Evolutionary conservation across 2,113 vertebrate genomes (phyloP).

Genomic region (Oreotrochilus melanogaster): DNA sequence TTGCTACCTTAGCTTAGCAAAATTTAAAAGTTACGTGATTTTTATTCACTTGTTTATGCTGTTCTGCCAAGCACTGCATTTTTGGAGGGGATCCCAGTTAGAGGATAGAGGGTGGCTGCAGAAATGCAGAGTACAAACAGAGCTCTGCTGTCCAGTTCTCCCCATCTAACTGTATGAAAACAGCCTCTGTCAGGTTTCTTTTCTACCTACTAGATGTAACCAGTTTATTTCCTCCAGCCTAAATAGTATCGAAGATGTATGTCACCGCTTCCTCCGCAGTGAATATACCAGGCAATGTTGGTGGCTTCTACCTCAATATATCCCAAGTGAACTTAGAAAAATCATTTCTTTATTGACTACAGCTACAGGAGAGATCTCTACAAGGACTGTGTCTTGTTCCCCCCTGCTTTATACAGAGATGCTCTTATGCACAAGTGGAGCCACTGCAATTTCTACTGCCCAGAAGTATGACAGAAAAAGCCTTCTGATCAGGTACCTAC

Average conservation of each 20-base stretch:
- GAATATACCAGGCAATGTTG: not conserved
- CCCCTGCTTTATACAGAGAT: not conserved
- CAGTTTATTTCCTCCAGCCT: not conserved
- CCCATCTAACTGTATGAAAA: not conserved
- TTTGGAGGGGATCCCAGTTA: not conserved
- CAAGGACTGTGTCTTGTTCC: not conserved
- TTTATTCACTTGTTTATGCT: not conserved
- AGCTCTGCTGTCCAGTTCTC: not conserved
- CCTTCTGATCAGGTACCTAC: not conserved
- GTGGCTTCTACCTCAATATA: not conserved
- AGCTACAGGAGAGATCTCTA: not conserved
- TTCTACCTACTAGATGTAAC: not conserved
- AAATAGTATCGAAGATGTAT: not conserved
- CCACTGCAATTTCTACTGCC: not conserved
- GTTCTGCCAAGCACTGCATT: not conserved
- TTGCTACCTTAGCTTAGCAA: not conserved
- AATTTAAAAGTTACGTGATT: not conserved
- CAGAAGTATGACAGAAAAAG: not conserved
- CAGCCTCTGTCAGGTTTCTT: not conserved
- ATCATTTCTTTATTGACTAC: not conserved
- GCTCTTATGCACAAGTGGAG: not conserved
- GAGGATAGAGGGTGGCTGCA: not conserved
- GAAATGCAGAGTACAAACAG: not conserved
- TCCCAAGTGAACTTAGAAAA: not conserved
- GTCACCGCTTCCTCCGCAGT: not conserved